Conservation (phyloP, 1,140 invertebrate genomes). For the Pomacea maculata region DNA sequence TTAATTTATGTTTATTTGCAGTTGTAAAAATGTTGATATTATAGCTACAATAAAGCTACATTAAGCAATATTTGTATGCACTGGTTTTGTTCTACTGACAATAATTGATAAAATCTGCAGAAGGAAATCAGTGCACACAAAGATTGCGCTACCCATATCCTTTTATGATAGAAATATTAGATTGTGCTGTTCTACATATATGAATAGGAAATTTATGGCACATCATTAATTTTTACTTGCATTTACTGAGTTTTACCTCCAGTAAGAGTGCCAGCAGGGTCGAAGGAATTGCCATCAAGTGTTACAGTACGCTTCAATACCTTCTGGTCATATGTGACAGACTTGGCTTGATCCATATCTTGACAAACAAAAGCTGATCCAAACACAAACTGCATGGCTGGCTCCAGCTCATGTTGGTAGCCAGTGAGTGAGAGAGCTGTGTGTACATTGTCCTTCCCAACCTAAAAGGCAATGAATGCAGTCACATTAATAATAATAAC, state of each 20-base stretch:
- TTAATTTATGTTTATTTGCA: too few relatives aligned
- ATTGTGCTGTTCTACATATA: too few relatives aligned
- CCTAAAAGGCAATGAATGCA: conserved; percentile 37
- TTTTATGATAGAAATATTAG: too few relatives aligned
- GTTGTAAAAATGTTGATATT: too few relatives aligned
- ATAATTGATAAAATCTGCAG: too few relatives aligned
- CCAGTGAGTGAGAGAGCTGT: conserved; percentile 84
- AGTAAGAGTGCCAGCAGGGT: conserved; percentile 87
- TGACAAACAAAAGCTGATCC: conserved; percentile 86
- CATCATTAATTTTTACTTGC: not conserved
- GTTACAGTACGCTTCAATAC: conserved; percentile 85
- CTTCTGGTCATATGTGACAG: conserved; percentile 78
- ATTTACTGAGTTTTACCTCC: conserved; percentile 72
- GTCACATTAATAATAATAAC: too few relatives aligned
- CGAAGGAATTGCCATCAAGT: conserved; percentile 89
- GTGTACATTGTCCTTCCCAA: conserved; percentile 78
- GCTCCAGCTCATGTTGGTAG: conserved; percentile 75
- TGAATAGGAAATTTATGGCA: not conserved
- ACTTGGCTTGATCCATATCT: conserved; percentile 81
- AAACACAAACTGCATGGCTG: conserved; percentile 91
- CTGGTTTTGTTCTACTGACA: too few relatives aligned
- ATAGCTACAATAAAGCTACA: too few relatives aligned
- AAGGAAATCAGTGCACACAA: too few relatives aligned
- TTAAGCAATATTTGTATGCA: too few relatives aligned
- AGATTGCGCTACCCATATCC: too few relatives aligned